Percentiles rank a stretch among this genome's conserved stretches.
Evolutionary conservation across 2,113 vertebrate genomes (phyloP).

Genomic region (Myodes glareolus): DNA sequence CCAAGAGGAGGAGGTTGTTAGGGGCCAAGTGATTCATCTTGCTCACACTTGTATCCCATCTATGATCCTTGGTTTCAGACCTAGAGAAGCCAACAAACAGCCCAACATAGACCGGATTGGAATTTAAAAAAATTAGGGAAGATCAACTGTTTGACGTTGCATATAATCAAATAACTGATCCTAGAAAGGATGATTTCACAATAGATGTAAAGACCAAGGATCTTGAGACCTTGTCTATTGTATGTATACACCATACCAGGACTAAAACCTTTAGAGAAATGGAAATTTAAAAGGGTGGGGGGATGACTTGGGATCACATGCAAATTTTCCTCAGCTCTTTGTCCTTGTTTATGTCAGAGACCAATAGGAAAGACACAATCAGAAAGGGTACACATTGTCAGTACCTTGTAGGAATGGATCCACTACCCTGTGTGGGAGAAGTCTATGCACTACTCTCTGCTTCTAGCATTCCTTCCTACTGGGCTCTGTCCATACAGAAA

Average conservation of each 20-base stretch:
- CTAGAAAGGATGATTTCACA: not conserved
- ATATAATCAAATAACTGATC: not conserved
- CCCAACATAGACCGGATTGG: not conserved
- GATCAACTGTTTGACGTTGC: not conserved
- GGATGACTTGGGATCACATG: too few relatives aligned
- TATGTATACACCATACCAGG: not conserved
- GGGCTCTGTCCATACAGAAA: too few relatives aligned
- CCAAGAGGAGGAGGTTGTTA: slow-evolving; percentile 77
- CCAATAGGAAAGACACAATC: not conserved
- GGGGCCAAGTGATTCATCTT: not conserved
- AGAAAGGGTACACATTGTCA: not conserved
- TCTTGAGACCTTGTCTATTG: not conserved
- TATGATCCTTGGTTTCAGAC: not conserved
- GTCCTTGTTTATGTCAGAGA: not conserved
- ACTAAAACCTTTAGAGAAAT: not conserved
- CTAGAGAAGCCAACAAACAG: not conserved
- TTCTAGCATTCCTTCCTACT: not conserved
- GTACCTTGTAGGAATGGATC: too few relatives aligned
- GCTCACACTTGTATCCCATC: not conserved
- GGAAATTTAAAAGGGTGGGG: not conserved
- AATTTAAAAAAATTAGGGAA: not conserved
- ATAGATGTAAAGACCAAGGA: not conserved
- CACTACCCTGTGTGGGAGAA: not conserved
- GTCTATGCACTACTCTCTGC: not conserved
- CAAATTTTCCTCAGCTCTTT: not conserved